Base-by-base conservation (phyloP, 2,888 invertebrate species). In the Anodontia alba region DNA sequence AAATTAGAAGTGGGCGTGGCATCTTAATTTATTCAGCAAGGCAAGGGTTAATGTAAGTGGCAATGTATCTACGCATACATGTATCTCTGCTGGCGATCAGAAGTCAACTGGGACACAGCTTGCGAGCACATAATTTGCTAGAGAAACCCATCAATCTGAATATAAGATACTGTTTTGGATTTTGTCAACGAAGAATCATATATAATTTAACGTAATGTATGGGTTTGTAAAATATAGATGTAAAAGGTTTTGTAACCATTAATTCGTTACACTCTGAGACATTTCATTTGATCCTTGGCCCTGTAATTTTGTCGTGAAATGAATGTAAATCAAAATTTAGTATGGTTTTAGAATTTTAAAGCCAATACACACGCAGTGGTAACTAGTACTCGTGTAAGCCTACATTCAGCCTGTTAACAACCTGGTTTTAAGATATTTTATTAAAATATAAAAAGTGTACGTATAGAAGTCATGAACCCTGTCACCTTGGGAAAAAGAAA, bases 331-430 rank as follows among this genome's bases (percentile, higher is more conserved):
- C 62, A 62, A 62, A 62, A 33, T 62, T 38, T 62, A 62, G 29
- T 33, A 31, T 26, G 17, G 33, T 62, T 12, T 62, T 33, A 62
- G 31, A 20, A 20, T 62, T 62, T 62, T 33, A 62, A 62, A 62
- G 29, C 62, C 10, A 33, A 62, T 20, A 33, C 20, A 20, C 62
- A 62, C 62, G 62, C 62, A 62, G 62, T 62, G 62, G 62, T 33
- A 33, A 62, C 62, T 62, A 62, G 62, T 62, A 62, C 33, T 62
- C 33, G 62, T 33, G 7, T 33, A 62, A 2, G 33, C 33, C 12
- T 62, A 62, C 33, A 62, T 62, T 33, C 23, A 62, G 20, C 20
- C 7, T 62, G 62, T 62, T 62, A 3, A 62, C 12, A 8, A 3
- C 10, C 33, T 17, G 2, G 17, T 3, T 31, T 31, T 33, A 33